Percentiles rank a stretch among this genome's conserved stretches.
Evolutionary conservation across 2,113 vertebrate genomes (phyloP).

Genomic region (Narcine bancroftii): DNA sequence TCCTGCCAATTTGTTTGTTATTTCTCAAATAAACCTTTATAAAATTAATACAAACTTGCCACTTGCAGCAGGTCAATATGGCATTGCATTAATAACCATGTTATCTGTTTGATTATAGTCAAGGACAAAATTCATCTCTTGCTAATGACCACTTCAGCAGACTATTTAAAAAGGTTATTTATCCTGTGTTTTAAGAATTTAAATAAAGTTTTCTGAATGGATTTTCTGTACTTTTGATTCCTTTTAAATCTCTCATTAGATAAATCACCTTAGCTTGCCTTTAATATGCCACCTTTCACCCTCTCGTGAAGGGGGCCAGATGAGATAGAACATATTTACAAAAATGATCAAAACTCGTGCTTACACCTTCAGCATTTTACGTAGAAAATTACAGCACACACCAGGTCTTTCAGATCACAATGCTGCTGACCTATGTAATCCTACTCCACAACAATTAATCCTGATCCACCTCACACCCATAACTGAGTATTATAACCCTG

Average conservation of each 20-base stretch:
- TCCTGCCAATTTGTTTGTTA: not conserved
- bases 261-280: not conserved
- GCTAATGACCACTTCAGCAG: not conserved
- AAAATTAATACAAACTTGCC: not conserved
- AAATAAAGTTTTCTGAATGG: constrained; percentile 15
- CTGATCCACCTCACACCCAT: too few species aligned
- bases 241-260: not conserved
- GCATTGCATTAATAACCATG: too few species aligned
- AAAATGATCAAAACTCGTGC: too few species aligned
- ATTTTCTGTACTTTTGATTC: not conserved
- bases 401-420: too few species aligned
- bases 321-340: too few species aligned
- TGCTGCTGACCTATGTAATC: too few species aligned
- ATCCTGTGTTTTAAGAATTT: not conserved
- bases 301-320: too few species aligned
- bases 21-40: not conserved
- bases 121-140: not conserved
- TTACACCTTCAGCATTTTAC: too few species aligned
- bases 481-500: too few species aligned
- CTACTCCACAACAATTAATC: too few species aligned
- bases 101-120: not conserved
- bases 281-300: not conserved
- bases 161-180: not conserved
- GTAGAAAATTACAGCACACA: too few species aligned
- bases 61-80: too few species aligned